Conservation (phyloP, 53 echinoderm and acorn worm species). For the Hippasteria phrygiana region DNA sequence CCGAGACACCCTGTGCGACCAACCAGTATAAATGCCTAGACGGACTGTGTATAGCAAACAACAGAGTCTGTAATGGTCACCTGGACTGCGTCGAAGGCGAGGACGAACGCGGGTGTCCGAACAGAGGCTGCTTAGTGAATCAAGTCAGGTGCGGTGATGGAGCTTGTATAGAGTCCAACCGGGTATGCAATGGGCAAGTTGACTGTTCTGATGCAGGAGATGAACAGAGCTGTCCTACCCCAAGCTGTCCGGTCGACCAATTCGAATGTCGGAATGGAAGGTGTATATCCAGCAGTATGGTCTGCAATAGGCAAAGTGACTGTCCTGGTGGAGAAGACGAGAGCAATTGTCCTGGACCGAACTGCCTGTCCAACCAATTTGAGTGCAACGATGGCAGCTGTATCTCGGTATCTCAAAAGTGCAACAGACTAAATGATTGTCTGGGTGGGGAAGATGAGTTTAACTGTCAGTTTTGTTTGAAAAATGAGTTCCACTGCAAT, state of each 20-base stretch:
- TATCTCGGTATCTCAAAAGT: not conserved
- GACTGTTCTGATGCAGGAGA: constrained; percentile 51
- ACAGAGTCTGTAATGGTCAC: constrained; percentile 46
- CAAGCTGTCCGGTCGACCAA: not conserved
- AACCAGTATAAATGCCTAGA: constrained; percentile 35
- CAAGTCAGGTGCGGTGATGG: constrained; percentile 20
- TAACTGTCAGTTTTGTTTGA: not conserved
- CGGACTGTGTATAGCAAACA: not conserved
- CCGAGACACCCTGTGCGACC: not conserved
- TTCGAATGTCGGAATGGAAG: constrained; percentile 13
- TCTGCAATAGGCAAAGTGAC: constrained; percentile 29
- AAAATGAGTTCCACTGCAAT: constrained; percentile 4
- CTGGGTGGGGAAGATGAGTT: constrained; percentile 45
- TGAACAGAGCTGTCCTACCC: constrained; percentile 44
- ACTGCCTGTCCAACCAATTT: constrained; percentile 14
- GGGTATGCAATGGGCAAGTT: not conserved
- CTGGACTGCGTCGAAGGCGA: constrained; percentile 44
- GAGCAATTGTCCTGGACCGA: not conserved
- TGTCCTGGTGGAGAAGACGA: constrained; percentile 42
- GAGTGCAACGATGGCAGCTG: constrained; percentile 37
- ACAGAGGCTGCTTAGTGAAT: not conserved
- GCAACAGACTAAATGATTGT: constrained; percentile 39
- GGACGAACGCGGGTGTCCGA: constrained; percentile 30
- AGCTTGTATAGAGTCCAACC: not conserved
- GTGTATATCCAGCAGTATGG: not conserved